Conservation (phyloP, 2,113 vertebrate species). For the Mobula hypostoma region DNA sequence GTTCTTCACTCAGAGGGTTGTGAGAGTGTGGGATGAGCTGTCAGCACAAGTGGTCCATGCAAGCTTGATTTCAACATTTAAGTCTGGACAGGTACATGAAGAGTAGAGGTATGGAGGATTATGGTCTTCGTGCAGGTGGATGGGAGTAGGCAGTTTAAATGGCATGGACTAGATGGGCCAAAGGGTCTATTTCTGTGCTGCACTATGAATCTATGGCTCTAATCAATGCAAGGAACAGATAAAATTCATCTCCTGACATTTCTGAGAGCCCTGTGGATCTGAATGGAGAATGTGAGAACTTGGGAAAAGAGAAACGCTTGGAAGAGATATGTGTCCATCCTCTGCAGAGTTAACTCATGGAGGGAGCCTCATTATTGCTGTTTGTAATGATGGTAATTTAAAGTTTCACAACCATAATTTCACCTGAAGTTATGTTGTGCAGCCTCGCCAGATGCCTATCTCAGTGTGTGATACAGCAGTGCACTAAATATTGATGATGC, state of each 20-base stretch:
- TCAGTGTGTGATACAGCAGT: background rate
- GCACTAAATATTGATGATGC: conserved; percentile 11
- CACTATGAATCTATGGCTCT: background rate
- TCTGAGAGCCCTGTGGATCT: background rate
- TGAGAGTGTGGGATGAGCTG: too few species aligned
- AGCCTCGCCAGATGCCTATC: background rate
- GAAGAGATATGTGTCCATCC: background rate
- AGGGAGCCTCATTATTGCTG: background rate
- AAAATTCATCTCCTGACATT: background rate
- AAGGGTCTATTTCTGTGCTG: too few species aligned
- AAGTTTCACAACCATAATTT: background rate
- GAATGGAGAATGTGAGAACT: background rate
- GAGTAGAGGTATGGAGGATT: too few species aligned
- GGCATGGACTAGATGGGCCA: too few species aligned
- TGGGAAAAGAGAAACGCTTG: background rate
- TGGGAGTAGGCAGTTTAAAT: too few species aligned
- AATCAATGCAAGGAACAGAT: background rate
- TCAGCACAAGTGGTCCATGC: too few species aligned
- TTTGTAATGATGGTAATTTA: background rate
- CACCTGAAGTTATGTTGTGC: background rate
- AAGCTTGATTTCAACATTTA: too few species aligned
- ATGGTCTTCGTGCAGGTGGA: too few species aligned
- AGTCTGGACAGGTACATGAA: too few species aligned
- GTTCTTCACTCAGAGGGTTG: too few species aligned
- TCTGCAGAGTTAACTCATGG: background rate